Conservation (phyloP, 1,140 invertebrate species). For the Calliopsis andreniformis region DNA sequence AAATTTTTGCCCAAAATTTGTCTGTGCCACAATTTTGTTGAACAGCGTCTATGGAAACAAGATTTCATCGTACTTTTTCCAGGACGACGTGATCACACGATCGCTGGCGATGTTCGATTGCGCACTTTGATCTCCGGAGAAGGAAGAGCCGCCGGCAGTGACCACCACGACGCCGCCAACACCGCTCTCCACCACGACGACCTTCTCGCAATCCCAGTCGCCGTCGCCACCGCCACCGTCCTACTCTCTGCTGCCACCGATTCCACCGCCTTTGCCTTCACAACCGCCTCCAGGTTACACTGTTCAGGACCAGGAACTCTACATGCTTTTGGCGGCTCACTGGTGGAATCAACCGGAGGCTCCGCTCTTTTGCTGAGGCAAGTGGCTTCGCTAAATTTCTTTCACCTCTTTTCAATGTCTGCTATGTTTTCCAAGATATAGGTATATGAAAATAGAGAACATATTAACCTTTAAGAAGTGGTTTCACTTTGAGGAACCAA, state of each 20-base stretch:
- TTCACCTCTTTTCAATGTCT: too few relatives aligned
- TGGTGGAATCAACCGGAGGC: constrained; percentile 72
- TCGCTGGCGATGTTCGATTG: constrained; percentile 92
- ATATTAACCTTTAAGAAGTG: too few relatives aligned
- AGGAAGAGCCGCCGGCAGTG: constrained; percentile 66
- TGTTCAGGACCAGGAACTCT: constrained; percentile 68
- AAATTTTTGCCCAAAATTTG: too few relatives aligned
- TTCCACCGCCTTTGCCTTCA: constrained; percentile 63
- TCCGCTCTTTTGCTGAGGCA: constrained; percentile 65
- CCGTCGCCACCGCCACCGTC: constrained; percentile 70
- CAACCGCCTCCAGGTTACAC: constrained; percentile 68
- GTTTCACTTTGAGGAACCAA: too few relatives aligned
- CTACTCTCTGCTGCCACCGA: constrained; percentile 68
- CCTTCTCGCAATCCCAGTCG: constrained; percentile 68
- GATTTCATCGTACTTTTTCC: neutral
- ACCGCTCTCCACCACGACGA: constrained; percentile 64
- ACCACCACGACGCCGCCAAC: constrained; percentile 67
- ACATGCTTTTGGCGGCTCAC: constrained; percentile 65
- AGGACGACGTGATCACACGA: constrained; percentile 90
- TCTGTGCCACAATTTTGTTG: too few relatives aligned
- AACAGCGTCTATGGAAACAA: too few relatives aligned
- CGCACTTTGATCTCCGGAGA: constrained; percentile 85
- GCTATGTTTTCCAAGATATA: too few relatives aligned
- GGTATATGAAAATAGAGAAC: too few relatives aligned
- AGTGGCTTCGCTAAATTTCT: too few relatives aligned